Evolutionary conservation across 1,140 invertebrate genomes (phyloP).

Genomic region (Drosophila pallidifrons): DNA sequence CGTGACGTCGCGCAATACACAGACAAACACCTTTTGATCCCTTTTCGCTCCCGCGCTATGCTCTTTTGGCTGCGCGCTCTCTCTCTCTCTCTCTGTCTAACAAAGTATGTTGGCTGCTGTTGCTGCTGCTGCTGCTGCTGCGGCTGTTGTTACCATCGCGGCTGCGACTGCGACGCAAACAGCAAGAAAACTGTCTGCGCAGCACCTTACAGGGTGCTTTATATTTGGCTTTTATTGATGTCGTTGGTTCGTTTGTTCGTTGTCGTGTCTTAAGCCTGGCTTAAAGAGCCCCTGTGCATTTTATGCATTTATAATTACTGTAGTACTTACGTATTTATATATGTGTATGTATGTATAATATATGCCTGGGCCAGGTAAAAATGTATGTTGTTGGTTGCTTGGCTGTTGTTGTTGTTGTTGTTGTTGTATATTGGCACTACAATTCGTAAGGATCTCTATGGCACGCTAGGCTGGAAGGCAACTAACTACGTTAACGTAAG

Average conservation of each 20-base stretch:
- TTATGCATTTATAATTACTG: slow-evolving; percentile 80
- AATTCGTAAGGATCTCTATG: slow-evolving; percentile 50
- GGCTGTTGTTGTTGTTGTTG: too few species aligned
- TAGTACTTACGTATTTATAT: slow-evolving; percentile 33
- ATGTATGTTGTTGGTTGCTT: slow-evolving; percentile 20
- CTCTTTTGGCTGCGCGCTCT: not conserved
- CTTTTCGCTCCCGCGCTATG: slow-evolving; percentile 68
- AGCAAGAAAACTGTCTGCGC: slow-evolving; percentile 41
- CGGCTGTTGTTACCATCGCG: slow-evolving; percentile 36
- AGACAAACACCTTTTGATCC: slow-evolving; percentile 73
- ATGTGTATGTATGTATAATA: not conserved
- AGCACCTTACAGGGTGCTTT: slow-evolving; percentile 71
- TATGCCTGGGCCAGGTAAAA: slow-evolving; percentile 36
- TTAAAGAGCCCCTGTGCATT: slow-evolving; percentile 52
- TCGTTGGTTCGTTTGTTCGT: slow-evolving; percentile 10
- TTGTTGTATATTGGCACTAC: slow-evolving; percentile 65
- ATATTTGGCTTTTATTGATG: slow-evolving; percentile 54
- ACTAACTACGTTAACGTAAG: slow-evolving; percentile 2
- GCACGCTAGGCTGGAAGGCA: slow-evolving; percentile 40
- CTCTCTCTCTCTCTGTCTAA: slow-evolving; percentile 18
- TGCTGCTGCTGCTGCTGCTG: slow-evolving; percentile 45
- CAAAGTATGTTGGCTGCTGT: slow-evolving; percentile 28
- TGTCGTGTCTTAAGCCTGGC: slow-evolving; percentile 35
- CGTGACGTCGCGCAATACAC: slow-evolving; percentile 20
- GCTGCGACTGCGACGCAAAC: slow-evolving; percentile 38